Conservation (phyloP, 1,140 invertebrate genomes). For the Caenorhabditis tropicalis region DNA sequence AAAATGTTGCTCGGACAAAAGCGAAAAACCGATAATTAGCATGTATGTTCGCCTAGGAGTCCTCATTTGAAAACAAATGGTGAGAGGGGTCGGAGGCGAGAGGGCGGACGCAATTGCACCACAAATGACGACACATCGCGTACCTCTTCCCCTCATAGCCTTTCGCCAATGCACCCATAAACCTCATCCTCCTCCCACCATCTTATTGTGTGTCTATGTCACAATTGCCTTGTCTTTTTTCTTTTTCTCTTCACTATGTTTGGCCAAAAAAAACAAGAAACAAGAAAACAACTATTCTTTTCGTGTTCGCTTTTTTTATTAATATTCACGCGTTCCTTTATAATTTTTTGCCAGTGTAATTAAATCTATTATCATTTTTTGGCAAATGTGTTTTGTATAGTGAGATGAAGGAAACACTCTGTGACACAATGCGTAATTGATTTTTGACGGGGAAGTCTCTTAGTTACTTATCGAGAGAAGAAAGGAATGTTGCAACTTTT, state of each 20-base stretch:
- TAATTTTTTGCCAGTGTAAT: too few species aligned
- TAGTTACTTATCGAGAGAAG: too few species aligned
- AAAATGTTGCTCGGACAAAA: neutral
- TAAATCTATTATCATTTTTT: too few species aligned
- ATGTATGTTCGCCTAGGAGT: conserved; percentile 18
- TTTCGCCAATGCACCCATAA: conserved; percentile 31
- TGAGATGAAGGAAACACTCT: too few species aligned
- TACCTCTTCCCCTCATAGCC: too few species aligned
- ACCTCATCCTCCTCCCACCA: neutral
- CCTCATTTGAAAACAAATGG: conserved; percentile 39
- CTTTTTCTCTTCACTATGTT: too few species aligned
- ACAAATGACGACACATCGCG: neutral
- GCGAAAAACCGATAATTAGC: conserved; percentile 25
- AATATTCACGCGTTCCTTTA: neutral
- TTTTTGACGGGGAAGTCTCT: too few species aligned
- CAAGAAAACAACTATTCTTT: neutral
- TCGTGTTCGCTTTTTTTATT: neutral
- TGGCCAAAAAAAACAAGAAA: neutral
- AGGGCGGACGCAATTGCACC: conserved; percentile 15
- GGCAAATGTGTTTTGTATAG: too few species aligned
- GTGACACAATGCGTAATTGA: too few species aligned
- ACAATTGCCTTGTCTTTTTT: neutral
- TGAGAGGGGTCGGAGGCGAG: neutral
- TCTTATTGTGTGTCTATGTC: conserved; percentile 30
- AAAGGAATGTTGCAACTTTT: too few species aligned